Evolutionary conservation across 2,888 invertebrate species (phyloP).

Genomic region (Notodonta dromedarius): DNA sequence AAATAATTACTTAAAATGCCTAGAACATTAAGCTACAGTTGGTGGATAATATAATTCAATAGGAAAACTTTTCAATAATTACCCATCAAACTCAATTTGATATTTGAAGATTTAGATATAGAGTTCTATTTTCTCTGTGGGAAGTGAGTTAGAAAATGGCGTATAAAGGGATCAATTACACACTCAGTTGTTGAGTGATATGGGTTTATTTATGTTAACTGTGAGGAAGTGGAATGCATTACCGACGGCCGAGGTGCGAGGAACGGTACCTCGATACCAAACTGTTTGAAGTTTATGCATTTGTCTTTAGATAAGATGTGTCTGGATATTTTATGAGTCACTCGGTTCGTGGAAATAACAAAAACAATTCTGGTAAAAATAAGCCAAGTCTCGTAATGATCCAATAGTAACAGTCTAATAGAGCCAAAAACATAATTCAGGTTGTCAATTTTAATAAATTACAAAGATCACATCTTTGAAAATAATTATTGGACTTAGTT

Average conservation of each 20-base stretch:
- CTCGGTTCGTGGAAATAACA: too few relatives aligned
- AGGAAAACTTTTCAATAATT: constrained; percentile 18
- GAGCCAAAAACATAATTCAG: too few relatives aligned
- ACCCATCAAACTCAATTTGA: not conserved
- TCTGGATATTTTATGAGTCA: not conserved
- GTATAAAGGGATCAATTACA: constrained; percentile 59
- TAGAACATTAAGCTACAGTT: constrained; percentile 23
- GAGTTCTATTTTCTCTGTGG: constrained; percentile 15
- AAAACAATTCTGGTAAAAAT: too few relatives aligned
- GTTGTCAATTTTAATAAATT: too few relatives aligned
- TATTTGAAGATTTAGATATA: constrained; percentile 1
- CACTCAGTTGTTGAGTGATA: constrained; percentile 51
- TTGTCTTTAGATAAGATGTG: constrained; percentile 15
- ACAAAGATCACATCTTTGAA: too few relatives aligned
- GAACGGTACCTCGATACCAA: constrained; percentile 19
- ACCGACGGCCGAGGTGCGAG: constrained; percentile 19
- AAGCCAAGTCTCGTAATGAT: too few relatives aligned
- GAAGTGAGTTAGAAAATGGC: constrained; percentile 32
- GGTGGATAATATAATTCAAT: constrained; percentile 26
- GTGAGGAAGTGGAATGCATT: constrained; percentile 46
- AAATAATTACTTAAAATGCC: not conserved
- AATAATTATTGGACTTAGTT: too few relatives aligned
- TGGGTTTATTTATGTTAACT: constrained; percentile 52
- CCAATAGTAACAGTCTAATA: too few relatives aligned
- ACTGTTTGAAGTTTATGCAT: constrained; percentile 22